Conservation (phyloP, 2,797 vertebrate genomes). For the Artibeus jamaicensis region DNA sequence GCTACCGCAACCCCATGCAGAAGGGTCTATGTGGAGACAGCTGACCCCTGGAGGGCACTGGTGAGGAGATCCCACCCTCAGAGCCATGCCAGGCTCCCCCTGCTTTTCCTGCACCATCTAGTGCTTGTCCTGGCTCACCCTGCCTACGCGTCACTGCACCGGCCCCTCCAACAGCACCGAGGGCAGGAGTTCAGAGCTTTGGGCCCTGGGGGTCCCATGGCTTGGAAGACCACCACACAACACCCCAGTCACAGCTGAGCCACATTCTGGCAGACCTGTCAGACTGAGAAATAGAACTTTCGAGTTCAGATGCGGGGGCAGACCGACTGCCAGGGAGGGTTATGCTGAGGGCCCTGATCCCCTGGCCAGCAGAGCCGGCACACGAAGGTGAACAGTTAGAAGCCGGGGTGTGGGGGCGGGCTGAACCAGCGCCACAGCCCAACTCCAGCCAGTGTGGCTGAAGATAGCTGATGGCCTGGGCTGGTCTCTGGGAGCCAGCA, state of each 20-base stretch:
- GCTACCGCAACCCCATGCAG: neutral
- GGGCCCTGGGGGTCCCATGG: neutral
- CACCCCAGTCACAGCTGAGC: no score
- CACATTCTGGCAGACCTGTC: no score
- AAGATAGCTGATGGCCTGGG: neutral
- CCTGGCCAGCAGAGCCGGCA: no score
- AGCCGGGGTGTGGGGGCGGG: fast-evolving
- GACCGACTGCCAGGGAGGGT: no score
- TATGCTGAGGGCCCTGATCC: neutral
- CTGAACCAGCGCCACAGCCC: neutral
- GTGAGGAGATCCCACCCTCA: fast-evolving
- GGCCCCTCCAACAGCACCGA: fast-evolving
- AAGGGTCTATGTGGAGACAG: neutral
- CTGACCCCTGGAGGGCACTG: fast-evolving
- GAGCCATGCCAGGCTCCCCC: no score
- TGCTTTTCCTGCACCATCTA: fast-evolving
- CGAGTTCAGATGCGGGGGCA: no score
- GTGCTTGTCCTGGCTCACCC: fast-evolving
- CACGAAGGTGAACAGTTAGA: neutral
- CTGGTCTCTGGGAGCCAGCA: no score
- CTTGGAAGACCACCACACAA: neutral
- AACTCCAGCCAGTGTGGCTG: neutral
- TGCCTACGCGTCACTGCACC: fast-evolving
- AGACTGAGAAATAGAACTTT: no score
- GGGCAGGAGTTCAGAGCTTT: neutral